Conservation (phyloP, 1,140 invertebrate genomes). For the Apocrypta bakeri region DNA sequence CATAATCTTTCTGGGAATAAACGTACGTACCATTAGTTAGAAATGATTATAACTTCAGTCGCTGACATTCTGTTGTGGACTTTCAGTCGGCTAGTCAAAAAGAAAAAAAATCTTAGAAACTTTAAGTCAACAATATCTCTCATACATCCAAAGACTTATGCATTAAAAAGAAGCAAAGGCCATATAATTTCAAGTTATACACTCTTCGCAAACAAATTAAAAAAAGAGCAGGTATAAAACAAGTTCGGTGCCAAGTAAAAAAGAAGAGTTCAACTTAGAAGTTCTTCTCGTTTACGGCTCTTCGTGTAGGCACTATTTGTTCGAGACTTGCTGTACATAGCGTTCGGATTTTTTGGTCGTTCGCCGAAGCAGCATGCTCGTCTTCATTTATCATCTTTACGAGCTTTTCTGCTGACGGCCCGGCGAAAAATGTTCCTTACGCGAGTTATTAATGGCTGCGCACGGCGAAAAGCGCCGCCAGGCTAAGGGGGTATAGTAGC, state of each 20-base stretch:
- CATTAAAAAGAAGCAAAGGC: neutral
- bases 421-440: constrained; percentile 36
- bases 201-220: neutral
- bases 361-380: constrained; percentile 21
- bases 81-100: no score
- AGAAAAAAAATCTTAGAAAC: no score
- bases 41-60: no score
- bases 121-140: no score
- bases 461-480: neutral
- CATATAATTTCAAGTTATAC: neutral
- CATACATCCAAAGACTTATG: no score
- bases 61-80: no score
- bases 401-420: constrained; percentile 37
- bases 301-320: constrained; percentile 29
- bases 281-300: neutral
- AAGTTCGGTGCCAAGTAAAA: neutral
- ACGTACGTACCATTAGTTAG: no score
- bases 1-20: no score
- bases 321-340: neutral
- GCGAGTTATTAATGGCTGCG: constrained; percentile 31
- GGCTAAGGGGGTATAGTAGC: neutral
- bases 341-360: constrained; percentile 26
- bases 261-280: neutral
- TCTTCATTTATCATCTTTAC: constrained; percentile 50
- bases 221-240: neutral